Evolutionary conservation across 2,113 vertebrate genomes (phyloP).

Genomic region (Carassius gibelio): DNA sequence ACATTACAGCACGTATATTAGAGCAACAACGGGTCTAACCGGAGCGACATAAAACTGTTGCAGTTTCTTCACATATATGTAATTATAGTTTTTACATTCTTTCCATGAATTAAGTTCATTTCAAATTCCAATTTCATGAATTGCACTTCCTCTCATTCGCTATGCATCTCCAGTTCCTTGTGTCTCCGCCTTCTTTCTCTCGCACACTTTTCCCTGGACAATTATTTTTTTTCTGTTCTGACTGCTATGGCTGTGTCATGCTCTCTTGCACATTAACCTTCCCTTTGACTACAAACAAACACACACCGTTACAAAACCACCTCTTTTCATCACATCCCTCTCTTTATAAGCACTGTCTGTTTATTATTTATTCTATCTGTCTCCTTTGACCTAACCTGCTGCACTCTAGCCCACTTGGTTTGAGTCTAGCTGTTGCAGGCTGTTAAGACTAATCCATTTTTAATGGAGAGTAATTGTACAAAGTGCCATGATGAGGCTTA

Average conservation of each 20-base stretch:
- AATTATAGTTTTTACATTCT: neutral
- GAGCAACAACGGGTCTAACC: slow-evolving; percentile 22
- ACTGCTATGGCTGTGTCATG: slow-evolving; percentile 42
- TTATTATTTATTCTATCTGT: neutral
- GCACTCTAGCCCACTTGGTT: neutral
- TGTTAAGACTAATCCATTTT: slow-evolving; percentile 48
- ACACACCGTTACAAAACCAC: neutral
- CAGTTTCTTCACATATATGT: neutral
- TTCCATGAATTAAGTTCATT: neutral
- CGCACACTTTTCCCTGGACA: slow-evolving; percentile 36
- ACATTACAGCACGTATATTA: slow-evolving; percentile 47
- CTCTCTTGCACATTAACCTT: slow-evolving; percentile 8
- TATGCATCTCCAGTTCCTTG: slow-evolving; percentile 24
- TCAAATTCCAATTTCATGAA: neutral
- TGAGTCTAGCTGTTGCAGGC: slow-evolving; percentile 8
- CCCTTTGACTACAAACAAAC: neutral
- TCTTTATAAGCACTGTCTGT: neutral
- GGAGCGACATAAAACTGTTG: neutral
- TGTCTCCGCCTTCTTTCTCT: slow-evolving; percentile 34
- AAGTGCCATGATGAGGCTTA: slow-evolving; percentile 24
- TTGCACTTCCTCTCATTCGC: neutral
- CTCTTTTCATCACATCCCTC: slow-evolving; percentile 14
- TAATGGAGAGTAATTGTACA: slow-evolving; percentile 42
- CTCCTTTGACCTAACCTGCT: neutral
- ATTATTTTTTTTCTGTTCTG: slow-evolving; percentile 32